Evolutionary conservation across 1,140 invertebrate species (phyloP).

Genomic region (Ridgeia piscesae): DNA sequence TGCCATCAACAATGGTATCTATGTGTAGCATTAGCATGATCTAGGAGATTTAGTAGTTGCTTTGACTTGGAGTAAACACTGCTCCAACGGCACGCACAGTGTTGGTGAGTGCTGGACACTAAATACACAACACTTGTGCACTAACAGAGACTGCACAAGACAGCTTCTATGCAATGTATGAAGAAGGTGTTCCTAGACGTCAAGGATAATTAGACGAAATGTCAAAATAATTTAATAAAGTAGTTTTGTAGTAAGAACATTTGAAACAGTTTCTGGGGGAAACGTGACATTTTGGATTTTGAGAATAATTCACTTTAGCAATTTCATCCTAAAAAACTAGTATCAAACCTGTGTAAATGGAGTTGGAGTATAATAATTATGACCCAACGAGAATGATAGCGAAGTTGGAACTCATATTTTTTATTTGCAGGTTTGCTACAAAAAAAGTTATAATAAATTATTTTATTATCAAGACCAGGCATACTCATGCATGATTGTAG

Average conservation of each 20-base stretch:
- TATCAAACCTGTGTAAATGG: no score
- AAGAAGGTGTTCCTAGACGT: neutral
- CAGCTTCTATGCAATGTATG: neutral
- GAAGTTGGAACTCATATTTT: no score
- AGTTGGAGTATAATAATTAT: no score
- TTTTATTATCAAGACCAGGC: no score
- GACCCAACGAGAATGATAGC: no score
- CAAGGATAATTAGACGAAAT: neutral
- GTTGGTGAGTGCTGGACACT: neutral
- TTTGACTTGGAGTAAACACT: neutral
- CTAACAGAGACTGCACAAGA: neutral
- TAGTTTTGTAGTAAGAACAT: neutral
- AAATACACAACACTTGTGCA: neutral
- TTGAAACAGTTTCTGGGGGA: no score
- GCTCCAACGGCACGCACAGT: neutral
- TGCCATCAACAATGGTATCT: slow-evolving; percentile 1
- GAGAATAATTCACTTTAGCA: no score
- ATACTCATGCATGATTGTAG: no score
- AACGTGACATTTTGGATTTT: no score
- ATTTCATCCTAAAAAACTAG: no score
- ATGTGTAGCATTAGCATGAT: neutral
- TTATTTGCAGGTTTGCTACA: no score
- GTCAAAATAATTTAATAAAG: neutral
- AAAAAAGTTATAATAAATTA: no score
- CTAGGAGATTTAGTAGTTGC: neutral